Evolutionary conservation across 1,140 invertebrate species (phyloP), one percentile per base, ranked within the genome.

Genomic region (Drosophila quadrilineata): DNA sequence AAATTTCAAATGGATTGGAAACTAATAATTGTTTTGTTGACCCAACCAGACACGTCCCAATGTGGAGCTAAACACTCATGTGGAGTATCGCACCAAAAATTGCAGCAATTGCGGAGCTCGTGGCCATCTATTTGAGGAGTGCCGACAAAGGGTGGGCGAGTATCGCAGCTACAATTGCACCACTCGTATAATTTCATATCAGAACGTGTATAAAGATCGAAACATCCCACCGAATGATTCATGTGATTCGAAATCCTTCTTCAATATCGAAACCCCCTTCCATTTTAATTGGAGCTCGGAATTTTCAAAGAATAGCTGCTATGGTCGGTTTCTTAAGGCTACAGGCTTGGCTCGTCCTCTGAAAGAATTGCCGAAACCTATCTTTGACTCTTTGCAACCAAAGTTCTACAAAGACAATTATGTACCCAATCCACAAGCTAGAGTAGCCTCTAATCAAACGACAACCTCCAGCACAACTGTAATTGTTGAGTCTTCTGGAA

Each of bases 51-150:
- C 90, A 16, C 82, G 88, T 45, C 73, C 64, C 9, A 90, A 90
- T 58, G 87, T 71, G 6, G 71, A 75, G 1, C 74, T 91, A 41
- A 90, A 85, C 21, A 79, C 63, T 22, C 82, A 88, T 21, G 79
- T 80, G 8, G 89, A 90, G 53, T 90, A 90, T 38, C 86, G 88
- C 40, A 67, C 89, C 31, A 75, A 92, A 12, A 91, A 90, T 71
- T 94, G 94, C 80, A 93, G 93, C 59, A 92, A 93, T 41, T 94
- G 94, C 63, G 90, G 92, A 1, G 90, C 89, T 10, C 89, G 90
- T n/a, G 93, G 93, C 0, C 94, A 94, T 71, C 88, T 92, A 2
- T 91, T 92, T 2, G 91, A 92, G 68, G 89, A 90, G 2, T 93
- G 92, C 71, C 73, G 79, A 24, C 64, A 72, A 38, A 71, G 63